A percentile compares a stretch with the other conserved stretches of the same genome.
phyloP scores from a whole-genome alignment of 1,140 invertebrate genomes.

The Scaptomyza pallida region DNA sequence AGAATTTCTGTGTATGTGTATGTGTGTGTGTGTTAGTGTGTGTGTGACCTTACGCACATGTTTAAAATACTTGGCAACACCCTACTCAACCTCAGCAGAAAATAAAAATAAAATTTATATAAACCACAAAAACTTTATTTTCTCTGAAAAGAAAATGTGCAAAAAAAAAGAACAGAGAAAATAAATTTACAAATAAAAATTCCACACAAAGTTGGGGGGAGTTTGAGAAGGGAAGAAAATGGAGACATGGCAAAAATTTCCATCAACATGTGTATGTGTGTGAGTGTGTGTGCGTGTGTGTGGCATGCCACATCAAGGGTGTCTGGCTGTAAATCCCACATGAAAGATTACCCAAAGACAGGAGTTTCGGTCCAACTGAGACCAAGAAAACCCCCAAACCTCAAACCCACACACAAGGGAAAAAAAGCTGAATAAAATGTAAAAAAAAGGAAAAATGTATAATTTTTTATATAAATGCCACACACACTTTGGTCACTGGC shows the following conservation, averaged over 20 bases:
- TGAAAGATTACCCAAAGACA: slow-evolving; percentile 71
- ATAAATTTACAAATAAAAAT: slow-evolving; percentile 74
- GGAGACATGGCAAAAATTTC: slow-evolving; percentile 53
- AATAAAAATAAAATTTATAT: slow-evolving; percentile 13
- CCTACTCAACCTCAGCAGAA: neutral
- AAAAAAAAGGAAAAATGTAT: slow-evolving; percentile 69
- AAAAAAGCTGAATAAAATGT: slow-evolving; percentile 70
- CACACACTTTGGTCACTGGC: slow-evolving; percentile 21
- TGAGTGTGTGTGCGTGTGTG: neutral
- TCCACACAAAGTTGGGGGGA: too few relatives aligned
- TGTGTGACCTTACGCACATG: slow-evolving; percentile 54
- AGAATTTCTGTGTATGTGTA: neutral
- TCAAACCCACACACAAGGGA: slow-evolving; percentile 48
- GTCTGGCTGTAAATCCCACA: slow-evolving; percentile 73
- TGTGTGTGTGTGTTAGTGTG: slow-evolving; percentile 6
- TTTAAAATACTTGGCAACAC: slow-evolving; percentile 47
- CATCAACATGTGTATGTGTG: slow-evolving; percentile 9
- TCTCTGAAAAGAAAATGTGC: slow-evolving; percentile 26
- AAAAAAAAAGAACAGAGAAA: slow-evolving; percentile 53
- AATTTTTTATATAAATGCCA: slow-evolving; percentile 43
- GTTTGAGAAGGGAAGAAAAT: too few relatives aligned
- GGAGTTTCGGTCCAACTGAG: slow-evolving; percentile 24
- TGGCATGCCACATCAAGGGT: slow-evolving; percentile 41
- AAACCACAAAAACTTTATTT: slow-evolving; percentile 53
- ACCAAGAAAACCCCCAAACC: neutral